phyloP scores from a whole-genome alignment of 30 jellyfish, hydroid and myxozoan genomes.

The Aurelia aurita region DNA sequence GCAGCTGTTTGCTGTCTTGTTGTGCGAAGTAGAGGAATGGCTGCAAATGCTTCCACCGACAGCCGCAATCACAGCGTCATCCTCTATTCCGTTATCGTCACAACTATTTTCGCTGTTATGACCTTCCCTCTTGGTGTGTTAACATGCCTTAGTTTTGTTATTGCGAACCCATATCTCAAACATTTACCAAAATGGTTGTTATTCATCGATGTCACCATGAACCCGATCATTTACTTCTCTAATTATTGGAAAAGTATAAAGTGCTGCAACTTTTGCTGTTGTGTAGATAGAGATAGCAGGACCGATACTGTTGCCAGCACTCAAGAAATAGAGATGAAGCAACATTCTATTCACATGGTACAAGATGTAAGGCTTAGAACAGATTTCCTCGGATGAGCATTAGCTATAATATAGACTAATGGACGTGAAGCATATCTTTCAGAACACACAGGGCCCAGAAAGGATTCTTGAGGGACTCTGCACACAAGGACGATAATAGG shows the following conservation, averaged over 20 bases:
- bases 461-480: too few species aligned
- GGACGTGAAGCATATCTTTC: too few species aligned
- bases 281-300: too few species aligned
- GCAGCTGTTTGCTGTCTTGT: background rate
- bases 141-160: background rate
- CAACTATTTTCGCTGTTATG: background rate
- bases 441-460: too few species aligned
- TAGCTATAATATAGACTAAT: too few species aligned
- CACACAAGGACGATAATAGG: too few species aligned
- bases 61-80: conserved; percentile 3
- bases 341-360: too few species aligned
- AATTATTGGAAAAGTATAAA: background rate
- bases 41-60: background rate
- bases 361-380: too few species aligned
- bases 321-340: too few species aligned
- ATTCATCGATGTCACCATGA: background rate
- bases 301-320: too few species aligned
- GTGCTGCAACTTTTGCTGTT: background rate
- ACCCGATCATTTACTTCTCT: background rate
- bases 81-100: background rate
- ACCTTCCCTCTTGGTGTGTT: background rate
- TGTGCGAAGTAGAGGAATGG: background rate
- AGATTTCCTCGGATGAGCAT: too few species aligned
- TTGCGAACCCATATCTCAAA: background rate
- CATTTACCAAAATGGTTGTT: conserved; percentile 3